Evolutionary conservation across 2,888 invertebrate species (phyloP), one percentile per base, ranked within the genome.

Genomic region (Dynastes grantii): DNA sequence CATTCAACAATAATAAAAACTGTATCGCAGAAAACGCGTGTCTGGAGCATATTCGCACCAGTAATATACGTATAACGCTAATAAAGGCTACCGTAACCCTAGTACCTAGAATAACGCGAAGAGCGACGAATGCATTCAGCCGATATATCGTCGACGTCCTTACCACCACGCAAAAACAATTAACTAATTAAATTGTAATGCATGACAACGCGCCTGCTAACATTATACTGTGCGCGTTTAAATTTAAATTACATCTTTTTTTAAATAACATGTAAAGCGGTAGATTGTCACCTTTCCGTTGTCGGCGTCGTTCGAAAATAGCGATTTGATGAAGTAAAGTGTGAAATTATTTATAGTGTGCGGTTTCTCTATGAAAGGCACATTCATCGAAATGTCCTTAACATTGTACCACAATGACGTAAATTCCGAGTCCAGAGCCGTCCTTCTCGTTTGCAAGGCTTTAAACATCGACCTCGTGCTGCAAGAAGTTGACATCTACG

Each of bases 361-460:
- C 71, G 49, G 49, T 61, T 63, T 70, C 53, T 61, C 37, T 73
- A 40, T 32, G 55, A 73, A 40, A 37, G 40, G 16, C 73, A 37
- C 37, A 77, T 32, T 58, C 53, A 63, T 37, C 70, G 61, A 71
- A 32, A 77, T 77, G 77, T 61, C 77, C 70, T 77, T 77, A 70
- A 77, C 77, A 77, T 76, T 79, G 65, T 79, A 79, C 65, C 65
- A 79, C 75, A 76, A 79, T 75, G 58, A 76, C 45, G 73, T 71
- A 27, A 91, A 92, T 27, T 91, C 92, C 0, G 91, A 91, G 0
- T 91, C 90, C 4, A 86, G 92, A 76, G 90, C 91, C 76, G 90
- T 89, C 0, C 82, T 90, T 84, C 90, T 92, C 88, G 90, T 91
- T 2, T 90, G 91, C 0, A 87, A 89, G 16, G 81, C 88, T 45